Base-by-base conservation (phyloP, 92 coral and sea anemone genomes). In the Siderastrea radians region DNA sequence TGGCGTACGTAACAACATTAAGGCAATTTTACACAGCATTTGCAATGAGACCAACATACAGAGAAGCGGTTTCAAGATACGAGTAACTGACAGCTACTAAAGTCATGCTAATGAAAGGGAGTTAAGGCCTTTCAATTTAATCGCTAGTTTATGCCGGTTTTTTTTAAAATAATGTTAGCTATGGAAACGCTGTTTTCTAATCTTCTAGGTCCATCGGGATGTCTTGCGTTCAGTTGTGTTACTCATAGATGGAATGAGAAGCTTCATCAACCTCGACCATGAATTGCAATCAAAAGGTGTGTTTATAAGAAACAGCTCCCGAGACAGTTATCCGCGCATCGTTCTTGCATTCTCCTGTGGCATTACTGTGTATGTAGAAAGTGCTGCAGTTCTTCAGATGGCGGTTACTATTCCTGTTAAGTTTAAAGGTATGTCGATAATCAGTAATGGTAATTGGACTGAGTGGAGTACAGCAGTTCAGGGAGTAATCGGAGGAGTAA, bases 361-460 rank as follows among this genome's bases (percentile, higher is more conserved):
- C 12, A 82, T 82, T 9, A 58, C 78, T 1, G 86, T 82, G 2
- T 82, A 82, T 13, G 66, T 82, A 14, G 86, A 82, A 49, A 71
- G 48, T 55, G 86, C 86, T 5, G 86, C 78, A 57, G 78, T 82
- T 12, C 69, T 82, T 5, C 86, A 82, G 71, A 19, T 82, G 54
- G 86, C 86, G 5, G 48, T 82, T 12, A 51, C 78, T 5, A 49
- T 82, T 15, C 86, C 86, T 12, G 78, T 72, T 3, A 49, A 55
- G 58, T 82, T 82, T 14, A 82, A 71, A 59, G 86, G 86, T 82
- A 49, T 1, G 38, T 26, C 38, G 38, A 26, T 26, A 26, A 26
- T 26, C 38, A 26, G 38, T 26, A 26, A 26, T 26, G 38, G 38
- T 26, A 26, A 26, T 26, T 26, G 38, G 38, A 26, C 38, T 26